A percentile compares a stretch with the other conserved stretches of the same genome.
Evolutionary conservation across 2,888 invertebrate genomes (phyloP).

Genomic region (Sipunculus nudus): DNA sequence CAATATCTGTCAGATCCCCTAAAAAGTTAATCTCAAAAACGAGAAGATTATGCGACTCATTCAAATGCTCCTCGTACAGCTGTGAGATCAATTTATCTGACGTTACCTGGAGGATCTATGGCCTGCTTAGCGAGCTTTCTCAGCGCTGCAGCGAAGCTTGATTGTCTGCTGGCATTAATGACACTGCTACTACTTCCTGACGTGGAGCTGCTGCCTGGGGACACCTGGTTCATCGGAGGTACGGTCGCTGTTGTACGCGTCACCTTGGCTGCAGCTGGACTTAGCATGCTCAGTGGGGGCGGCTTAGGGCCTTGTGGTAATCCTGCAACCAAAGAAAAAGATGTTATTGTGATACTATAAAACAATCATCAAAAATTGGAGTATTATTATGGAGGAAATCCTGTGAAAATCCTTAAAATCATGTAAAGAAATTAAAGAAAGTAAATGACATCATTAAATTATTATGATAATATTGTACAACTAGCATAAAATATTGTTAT

Average conservation of each 20-base stretch:
- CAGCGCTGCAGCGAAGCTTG: slow-evolving; percentile 87
- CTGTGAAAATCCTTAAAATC: no score
- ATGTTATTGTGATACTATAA: no score
- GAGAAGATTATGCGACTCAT: neutral
- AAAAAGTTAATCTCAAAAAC: no score
- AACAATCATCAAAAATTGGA: no score
- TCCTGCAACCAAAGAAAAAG: slow-evolving; percentile 41
- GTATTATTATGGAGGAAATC: no score
- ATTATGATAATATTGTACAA: no score
- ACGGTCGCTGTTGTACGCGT: slow-evolving; percentile 64
- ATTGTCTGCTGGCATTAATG: slow-evolving; percentile 67
- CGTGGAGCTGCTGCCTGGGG: slow-evolving; percentile 53
- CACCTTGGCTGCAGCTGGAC: slow-evolving; percentile 48
- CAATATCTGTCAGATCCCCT: no score
- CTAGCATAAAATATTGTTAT: no score
- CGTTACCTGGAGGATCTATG: slow-evolving; percentile 65
- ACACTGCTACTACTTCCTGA: slow-evolving; percentile 47
- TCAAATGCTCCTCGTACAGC: no score
- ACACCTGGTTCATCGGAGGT: slow-evolving; percentile 64
- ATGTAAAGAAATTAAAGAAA: no score
- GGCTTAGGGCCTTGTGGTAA: slow-evolving; percentile 57
- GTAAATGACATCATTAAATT: no score
- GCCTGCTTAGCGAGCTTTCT: slow-evolving; percentile 92
- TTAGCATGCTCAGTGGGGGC: slow-evolving; percentile 57
- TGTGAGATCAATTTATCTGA: no score